Conservation (phyloP, 2,797 vertebrate genomes). For the Brachyrhaphis roseni region DNA sequence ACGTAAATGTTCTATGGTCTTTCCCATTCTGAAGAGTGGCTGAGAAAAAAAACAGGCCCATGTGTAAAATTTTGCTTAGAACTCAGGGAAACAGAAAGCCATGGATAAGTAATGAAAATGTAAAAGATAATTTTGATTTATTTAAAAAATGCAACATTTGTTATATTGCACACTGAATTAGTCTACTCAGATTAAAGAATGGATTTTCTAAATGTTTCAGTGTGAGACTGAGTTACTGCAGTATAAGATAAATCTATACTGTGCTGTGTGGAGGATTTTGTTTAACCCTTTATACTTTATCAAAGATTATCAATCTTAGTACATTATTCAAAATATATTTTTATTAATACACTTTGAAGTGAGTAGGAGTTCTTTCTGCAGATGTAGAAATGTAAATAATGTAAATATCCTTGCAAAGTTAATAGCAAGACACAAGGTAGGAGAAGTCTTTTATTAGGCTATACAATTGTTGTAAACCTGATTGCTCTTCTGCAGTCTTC, state of each 20-base stretch:
- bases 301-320: neutral
- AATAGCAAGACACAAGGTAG: slow-evolving; percentile 2
- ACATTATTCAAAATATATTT: neutral
- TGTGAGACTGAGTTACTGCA: neutral
- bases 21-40: neutral
- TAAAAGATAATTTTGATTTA: neutral
- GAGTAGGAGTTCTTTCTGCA: neutral
- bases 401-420: neutral
- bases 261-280: neutral
- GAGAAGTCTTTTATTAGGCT: slow-evolving; percentile 1
- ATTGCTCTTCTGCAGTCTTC: neutral
- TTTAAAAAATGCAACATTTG: neutral
- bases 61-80: neutral
- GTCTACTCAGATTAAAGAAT: neutral
- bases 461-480: slow-evolving; percentile 7
- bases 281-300: neutral
- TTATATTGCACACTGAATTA: neutral
- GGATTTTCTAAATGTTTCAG: neutral
- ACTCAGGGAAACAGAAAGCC: neutral
- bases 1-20: neutral
- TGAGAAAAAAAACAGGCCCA: neutral
- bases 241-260: neutral
- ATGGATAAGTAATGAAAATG: neutral
- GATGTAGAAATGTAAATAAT: neutral
- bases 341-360: neutral